These are phyloP conservation scores for Lacanobia wlatinum DNA, from an alignment of 2,888 invertebrate species.

Conservation along the genomic window DNA sequence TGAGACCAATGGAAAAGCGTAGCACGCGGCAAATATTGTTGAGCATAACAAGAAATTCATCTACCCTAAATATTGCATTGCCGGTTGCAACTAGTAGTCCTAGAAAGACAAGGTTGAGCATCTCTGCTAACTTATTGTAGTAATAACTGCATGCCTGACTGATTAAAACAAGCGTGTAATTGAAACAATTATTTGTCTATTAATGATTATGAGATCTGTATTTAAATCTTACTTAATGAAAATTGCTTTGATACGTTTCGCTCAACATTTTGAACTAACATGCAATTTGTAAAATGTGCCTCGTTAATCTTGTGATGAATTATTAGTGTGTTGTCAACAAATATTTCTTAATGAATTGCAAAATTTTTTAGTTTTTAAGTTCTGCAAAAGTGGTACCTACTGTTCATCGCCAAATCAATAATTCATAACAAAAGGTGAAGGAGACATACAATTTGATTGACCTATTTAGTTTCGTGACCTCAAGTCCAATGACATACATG, in stretches of 20 bases:
- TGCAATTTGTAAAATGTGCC: conserved; percentile 32
- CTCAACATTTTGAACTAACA: conserved; percentile 44
- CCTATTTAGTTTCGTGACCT: conserved; percentile 40
- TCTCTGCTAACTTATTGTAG: conserved; percentile 31
- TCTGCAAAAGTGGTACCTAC: conserved; percentile 6
- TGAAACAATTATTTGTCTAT: conserved; percentile 60
- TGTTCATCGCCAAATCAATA: conserved; percentile 20
- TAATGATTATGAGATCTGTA: conserved; percentile 63
- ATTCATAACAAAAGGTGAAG: conserved; percentile 39
- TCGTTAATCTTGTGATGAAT: conserved; percentile 50
- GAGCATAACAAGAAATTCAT: not conserved
- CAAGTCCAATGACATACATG: conserved; percentile 6
- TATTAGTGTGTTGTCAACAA: conserved; percentile 39
- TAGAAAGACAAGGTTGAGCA: not conserved
- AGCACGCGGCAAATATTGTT: not conserved
- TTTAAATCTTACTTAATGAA: conserved; percentile 59
- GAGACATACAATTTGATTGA: conserved; percentile 14
- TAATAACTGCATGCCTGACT: conserved; percentile 46
- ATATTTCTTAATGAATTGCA: conserved; percentile 30
- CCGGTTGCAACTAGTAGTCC: not conserved
- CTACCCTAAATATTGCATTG: not conserved
- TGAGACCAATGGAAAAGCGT: too few relatives aligned
- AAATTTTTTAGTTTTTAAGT: not conserved
- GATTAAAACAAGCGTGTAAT: conserved; percentile 55
- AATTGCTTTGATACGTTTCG: conserved; percentile 50